Conservation (phyloP, 2,113 vertebrate species). For the Microtus montanus region DNA sequence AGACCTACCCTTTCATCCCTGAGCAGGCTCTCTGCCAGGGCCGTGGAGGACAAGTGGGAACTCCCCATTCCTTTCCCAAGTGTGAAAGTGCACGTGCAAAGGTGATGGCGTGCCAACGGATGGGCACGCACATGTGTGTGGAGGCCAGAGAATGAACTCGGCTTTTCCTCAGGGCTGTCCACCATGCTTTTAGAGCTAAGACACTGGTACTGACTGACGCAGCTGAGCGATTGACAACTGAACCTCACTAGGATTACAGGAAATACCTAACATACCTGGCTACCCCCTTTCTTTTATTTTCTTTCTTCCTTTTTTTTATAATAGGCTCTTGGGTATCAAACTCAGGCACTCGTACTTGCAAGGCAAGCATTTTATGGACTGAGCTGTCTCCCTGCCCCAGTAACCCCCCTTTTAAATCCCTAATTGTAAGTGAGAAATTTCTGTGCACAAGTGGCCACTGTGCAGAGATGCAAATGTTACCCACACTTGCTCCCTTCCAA, state of each 20-base stretch:
- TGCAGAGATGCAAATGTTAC: not conserved
- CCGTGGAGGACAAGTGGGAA: fast-evolving
- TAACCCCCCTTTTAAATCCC: not conserved
- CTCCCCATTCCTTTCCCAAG: not conserved
- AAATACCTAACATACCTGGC: not conserved
- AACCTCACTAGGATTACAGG: not conserved
- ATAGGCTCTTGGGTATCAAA: not conserved
- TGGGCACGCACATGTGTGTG: fast-evolving
- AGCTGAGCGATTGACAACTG: not conserved
- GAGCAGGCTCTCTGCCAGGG: not conserved
- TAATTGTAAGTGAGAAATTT: not conserved
- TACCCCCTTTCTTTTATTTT: not conserved
- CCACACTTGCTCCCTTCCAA: not conserved
- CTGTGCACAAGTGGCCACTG: fast-evolving
- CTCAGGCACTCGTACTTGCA: not conserved
- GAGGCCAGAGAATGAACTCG: not conserved
- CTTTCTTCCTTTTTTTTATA: not conserved
- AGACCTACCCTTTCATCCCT: not conserved
- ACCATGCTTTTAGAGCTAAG: not conserved
- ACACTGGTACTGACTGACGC: no score
- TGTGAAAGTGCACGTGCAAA: not conserved
- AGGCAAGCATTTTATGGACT: not conserved
- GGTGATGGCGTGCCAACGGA: no score
- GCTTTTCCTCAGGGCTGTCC: not conserved
- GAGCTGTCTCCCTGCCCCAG: not conserved